A percentile compares a stretch with the other conserved stretches of the same genome.
Evolutionary conservation across 2,888 invertebrate genomes (phyloP).

Genomic region (Zhuqinia jingwanae): DNA sequence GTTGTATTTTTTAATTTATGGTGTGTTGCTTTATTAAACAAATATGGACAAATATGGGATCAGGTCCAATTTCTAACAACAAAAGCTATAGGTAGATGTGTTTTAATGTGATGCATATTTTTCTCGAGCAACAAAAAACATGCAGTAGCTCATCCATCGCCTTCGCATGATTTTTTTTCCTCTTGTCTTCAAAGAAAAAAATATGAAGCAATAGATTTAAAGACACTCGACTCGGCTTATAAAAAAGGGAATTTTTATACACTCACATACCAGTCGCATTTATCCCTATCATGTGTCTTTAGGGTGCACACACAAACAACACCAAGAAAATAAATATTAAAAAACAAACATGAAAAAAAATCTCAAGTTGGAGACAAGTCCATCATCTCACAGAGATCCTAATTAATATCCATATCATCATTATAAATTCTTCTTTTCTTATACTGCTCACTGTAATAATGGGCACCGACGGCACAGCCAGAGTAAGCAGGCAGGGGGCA

Average conservation of each 20-base stretch:
- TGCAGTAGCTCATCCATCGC: conserved; percentile 23
- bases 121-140: conserved; percentile 50
- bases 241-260: conserved; percentile 26
- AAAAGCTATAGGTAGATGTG: neutral
- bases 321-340: conserved; percentile 15
- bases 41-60: conserved; percentile 34
- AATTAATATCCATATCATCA: conserved; percentile 64
- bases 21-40: neutral
- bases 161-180: conserved; percentile 50
- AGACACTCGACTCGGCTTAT: neutral
- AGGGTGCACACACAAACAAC: conserved; percentile 63
- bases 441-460: conserved; percentile 25
- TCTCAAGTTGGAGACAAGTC: conserved; percentile 63
- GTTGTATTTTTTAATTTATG: neutral
- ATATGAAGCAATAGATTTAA: conserved; percentile 36
- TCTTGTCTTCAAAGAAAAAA: conserved; percentile 54
- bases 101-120: conserved; percentile 47
- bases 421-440: conserved; percentile 38
- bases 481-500: conserved; percentile 65
- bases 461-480: conserved; percentile 68
- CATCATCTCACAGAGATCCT: conserved; percentile 46
- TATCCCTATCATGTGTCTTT: conserved; percentile 58
- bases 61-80: conserved; percentile 4
- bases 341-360: conserved; percentile 46
- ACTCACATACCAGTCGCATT: conserved; percentile 50